A percentile compares a stretch with the other conserved stretches of the same genome.
phyloP scores from a whole-genome alignment of 2,888 invertebrate genomes.

The Nomada ferruginata region DNA sequence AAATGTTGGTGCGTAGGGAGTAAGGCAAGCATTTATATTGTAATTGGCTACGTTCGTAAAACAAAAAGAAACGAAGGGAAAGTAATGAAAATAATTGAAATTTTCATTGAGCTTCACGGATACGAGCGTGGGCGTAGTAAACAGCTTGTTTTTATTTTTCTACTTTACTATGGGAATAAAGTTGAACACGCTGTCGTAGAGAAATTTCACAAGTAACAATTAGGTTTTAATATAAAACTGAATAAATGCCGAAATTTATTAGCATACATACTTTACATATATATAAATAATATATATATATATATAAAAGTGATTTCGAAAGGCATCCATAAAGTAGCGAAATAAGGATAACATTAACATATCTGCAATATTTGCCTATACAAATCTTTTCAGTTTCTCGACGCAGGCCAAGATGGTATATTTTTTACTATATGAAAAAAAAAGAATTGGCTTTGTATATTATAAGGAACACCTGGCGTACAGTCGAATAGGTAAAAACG shows the following conservation, averaged over 20 bases:
- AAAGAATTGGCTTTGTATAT: slow-evolving; percentile 33
- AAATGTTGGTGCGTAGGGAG: slow-evolving; percentile 34
- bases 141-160: slow-evolving; percentile 69
- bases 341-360: slow-evolving; percentile 61
- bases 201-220: slow-evolving; percentile 36
- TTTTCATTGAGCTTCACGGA: slow-evolving; percentile 58
- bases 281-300: too few relatives aligned
- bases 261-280: slow-evolving; percentile 30
- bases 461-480: slow-evolving; percentile 10
- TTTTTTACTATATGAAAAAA: slow-evolving; percentile 55
- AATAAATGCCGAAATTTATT: slow-evolving; percentile 44
- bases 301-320: slow-evolving; percentile 35
- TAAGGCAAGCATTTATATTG: slow-evolving; percentile 51
- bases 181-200: slow-evolving; percentile 43
- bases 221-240: slow-evolving; percentile 40
- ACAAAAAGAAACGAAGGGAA: neutral
- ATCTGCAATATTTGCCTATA: slow-evolving; percentile 64
- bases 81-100: slow-evolving; percentile 54
- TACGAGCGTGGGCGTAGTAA: neutral
- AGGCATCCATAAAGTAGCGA: slow-evolving; percentile 49
- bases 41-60: slow-evolving; percentile 54
- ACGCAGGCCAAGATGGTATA: slow-evolving; percentile 51
- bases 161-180: slow-evolving; percentile 63
- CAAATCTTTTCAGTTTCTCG: slow-evolving; percentile 56
- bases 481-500: slow-evolving; percentile 3